Percentiles rank a stretch among this genome's conserved stretches.
Conservation (phyloP, 2,797 vertebrate genomes). For the Poeciliopsis infans region DNA sequence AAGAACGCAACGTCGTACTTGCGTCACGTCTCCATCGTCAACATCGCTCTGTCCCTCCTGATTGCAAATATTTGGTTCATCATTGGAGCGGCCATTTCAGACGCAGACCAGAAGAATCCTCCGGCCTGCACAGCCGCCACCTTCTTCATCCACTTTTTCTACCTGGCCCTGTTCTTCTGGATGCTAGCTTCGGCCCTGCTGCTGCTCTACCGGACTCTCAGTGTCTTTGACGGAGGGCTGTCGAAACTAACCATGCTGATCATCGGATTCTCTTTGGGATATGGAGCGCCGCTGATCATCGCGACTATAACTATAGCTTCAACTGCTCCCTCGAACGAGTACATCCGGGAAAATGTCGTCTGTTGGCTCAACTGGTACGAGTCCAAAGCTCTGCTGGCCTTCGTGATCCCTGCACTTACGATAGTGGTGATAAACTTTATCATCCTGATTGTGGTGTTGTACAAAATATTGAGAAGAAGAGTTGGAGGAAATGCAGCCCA, state of each 20-base stretch:
- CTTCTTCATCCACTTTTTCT: constrained; percentile 92
- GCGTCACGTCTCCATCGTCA: constrained; percentile 89
- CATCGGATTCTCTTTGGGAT: constrained; percentile 86
- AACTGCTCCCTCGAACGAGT: constrained; percentile 43
- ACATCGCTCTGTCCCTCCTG: constrained; percentile 88
- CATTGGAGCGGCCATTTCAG: constrained; percentile 71
- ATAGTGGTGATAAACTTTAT: constrained; percentile 85
- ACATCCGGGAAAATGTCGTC: constrained; percentile 47
- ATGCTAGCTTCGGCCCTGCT: constrained; percentile 90
- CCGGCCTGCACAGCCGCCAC: constrained; percentile 81
- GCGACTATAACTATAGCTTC: constrained; percentile 74
- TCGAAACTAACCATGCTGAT: constrained; percentile 71
- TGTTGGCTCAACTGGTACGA: constrained; percentile 89
- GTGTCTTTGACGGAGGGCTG: background rate
- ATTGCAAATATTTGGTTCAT: constrained; percentile 90
- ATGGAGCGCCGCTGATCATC: constrained; percentile 86
- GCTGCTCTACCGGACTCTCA: constrained; percentile 81
- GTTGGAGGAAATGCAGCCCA: constrained; percentile 71
- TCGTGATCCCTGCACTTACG: constrained; percentile 85
- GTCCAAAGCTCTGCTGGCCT: constrained; percentile 87
- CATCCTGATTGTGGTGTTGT: constrained; percentile 84
- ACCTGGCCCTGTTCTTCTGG: constrained; percentile 94
- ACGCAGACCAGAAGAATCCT: constrained; percentile 6
- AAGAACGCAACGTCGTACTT: constrained; percentile 86
- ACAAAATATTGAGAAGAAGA: constrained; percentile 84